These are phyloP conservation scores for Crotalus tigris DNA, from an alignment of 2,113 vertebrate species.

Conservation along the genomic window DNA sequence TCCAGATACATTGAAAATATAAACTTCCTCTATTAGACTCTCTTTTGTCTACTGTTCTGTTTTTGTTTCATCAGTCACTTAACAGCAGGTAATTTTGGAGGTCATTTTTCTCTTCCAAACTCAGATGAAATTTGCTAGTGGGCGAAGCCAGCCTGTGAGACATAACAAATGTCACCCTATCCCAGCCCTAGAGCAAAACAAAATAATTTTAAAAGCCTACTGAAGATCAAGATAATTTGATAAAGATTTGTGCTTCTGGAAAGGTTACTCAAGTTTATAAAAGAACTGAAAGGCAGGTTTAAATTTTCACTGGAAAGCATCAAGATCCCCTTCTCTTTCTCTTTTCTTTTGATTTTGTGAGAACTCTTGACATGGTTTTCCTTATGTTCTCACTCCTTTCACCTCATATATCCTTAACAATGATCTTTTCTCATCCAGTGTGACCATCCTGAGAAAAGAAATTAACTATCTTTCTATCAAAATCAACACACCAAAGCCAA, in stretches of 20 bases:
- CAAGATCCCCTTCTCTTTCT: not conserved
- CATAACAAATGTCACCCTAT: constrained; percentile 14
- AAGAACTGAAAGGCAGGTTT: not conserved
- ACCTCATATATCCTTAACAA: not conserved
- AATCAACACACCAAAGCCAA: not conserved
- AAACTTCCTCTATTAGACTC: constrained; percentile 46
- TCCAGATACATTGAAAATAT: constrained; percentile 56
- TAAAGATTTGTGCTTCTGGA: not conserved
- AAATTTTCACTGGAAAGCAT: not conserved
- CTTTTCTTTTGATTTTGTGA: not conserved
- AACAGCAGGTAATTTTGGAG: constrained; percentile 18
- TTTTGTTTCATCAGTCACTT: constrained; percentile 37
- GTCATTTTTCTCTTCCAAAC: constrained; percentile 48
- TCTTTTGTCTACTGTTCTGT: constrained; percentile 15
- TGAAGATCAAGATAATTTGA: not conserved
- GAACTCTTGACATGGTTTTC: not conserved
- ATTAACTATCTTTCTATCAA: not conserved
- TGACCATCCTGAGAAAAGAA: not conserved
- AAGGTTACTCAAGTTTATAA: constrained; percentile 20
- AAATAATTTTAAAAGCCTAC: constrained; percentile 32
- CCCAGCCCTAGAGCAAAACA: constrained; percentile 17
- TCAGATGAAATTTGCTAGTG: constrained; percentile 7
- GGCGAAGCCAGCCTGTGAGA: not conserved
- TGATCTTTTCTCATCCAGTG: not conserved
- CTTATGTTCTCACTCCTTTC: not conserved